Evolutionary conservation across 1,140 invertebrate species (phyloP).

Genomic region (Drosophila saltans): DNA sequence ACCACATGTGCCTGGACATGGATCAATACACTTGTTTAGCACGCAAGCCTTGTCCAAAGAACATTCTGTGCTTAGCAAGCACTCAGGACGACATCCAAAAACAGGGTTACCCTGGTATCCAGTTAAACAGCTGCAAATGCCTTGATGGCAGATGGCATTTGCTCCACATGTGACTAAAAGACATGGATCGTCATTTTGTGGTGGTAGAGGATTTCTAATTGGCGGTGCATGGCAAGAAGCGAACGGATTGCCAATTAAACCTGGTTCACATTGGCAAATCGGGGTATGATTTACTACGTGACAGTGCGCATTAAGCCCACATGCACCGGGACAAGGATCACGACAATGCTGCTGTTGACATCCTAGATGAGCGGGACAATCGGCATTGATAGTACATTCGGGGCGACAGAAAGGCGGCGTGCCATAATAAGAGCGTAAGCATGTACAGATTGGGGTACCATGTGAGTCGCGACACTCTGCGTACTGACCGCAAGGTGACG

Average conservation of each 20-base stretch:
- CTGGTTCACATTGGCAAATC: conserved; percentile 86
- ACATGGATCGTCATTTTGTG: conserved; percentile 83
- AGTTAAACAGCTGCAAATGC: conserved; percentile 84
- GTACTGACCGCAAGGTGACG: conserved; percentile 90
- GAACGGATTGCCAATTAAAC: conserved; percentile 83
- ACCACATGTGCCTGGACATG: conserved; percentile 90
- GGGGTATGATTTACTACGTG: conserved; percentile 87
- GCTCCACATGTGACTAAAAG: conserved; percentile 87
- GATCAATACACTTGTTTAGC: conserved; percentile 89
- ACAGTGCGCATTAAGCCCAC: conserved; percentile 90
- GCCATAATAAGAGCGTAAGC: conserved; percentile 88
- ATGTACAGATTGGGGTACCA: conserved; percentile 88
- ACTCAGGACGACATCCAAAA: conserved; percentile 90
- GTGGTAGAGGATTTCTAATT: conserved; percentile 51
- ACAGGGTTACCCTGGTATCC: conserved; percentile 88
- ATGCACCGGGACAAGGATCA: conserved; percentile 91
- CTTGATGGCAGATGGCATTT: conserved; percentile 87
- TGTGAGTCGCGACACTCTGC: conserved; percentile 84
- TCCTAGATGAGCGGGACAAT: conserved; percentile 88
- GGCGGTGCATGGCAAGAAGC: conserved; percentile 83
- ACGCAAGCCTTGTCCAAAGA: conserved; percentile 88
- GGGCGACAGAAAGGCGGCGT: conserved; percentile 90
- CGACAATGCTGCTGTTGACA: conserved; percentile 91
- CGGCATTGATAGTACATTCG: conserved; percentile 89
- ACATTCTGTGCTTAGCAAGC: conserved; percentile 92